Conservation (phyloP, 1,140 invertebrate genomes). For the Scylla paramamosain region DNA sequence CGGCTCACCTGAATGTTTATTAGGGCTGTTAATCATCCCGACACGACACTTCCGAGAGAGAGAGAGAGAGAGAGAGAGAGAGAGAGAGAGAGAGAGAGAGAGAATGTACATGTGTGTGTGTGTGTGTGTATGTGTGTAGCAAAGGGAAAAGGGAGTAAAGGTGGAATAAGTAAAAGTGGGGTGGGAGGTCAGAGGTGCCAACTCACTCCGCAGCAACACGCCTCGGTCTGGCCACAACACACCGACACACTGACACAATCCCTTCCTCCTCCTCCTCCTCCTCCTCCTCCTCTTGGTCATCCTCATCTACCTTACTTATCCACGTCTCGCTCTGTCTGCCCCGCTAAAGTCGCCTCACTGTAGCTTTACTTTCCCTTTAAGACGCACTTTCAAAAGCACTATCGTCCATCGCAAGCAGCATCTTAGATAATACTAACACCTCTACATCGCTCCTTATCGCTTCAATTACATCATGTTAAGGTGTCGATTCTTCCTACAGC, state of each 20-base stretch:
- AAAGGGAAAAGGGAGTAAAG: background rate
- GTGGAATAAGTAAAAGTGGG: background rate
- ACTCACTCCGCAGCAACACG: background rate
- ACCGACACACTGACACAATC: conserved; percentile 41
- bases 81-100: conserved; percentile 20
- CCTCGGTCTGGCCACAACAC: conserved; percentile 10
- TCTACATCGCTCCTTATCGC: no score
- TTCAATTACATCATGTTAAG: no score
- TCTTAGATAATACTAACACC: no score
- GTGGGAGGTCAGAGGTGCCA: conserved; percentile 7
- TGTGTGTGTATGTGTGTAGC: background rate
- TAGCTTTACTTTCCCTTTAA: no score
- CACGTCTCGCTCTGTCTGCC: no score
- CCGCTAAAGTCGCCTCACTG: no score
- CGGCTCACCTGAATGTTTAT: background rate
- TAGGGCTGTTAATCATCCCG: background rate
- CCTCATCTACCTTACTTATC: background rate
- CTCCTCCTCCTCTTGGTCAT: background rate
- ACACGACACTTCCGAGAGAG: background rate
- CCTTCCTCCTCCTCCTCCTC: conserved; percentile 14
- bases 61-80: conserved; percentile 20
- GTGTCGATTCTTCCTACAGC: no score
- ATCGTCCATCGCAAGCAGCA: no score
- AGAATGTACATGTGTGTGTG: background rate
- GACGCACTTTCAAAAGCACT: no score